Percentiles rank a stretch among this genome's conserved stretches.
phyloP scores from a whole-genome alignment of 2,888 invertebrate species.

The Rosalia funebris region DNA sequence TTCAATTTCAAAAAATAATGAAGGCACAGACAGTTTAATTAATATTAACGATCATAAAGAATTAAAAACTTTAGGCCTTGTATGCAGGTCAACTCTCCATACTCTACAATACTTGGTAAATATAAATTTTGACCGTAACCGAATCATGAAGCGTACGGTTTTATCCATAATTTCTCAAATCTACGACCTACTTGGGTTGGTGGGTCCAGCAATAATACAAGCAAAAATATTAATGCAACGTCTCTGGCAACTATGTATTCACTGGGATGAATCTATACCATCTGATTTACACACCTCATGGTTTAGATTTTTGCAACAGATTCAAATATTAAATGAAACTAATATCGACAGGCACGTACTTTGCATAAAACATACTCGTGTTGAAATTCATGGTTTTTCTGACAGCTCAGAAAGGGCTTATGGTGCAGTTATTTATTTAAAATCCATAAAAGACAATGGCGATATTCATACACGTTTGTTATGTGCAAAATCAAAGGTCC shows the following conservation, averaged over 20 bases:
- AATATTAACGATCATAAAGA: not conserved
- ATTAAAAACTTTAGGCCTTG: not conserved
- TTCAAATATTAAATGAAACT: conserved; percentile 4
- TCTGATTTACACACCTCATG: conserved; percentile 5
- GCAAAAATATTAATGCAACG: conserved; percentile 19
- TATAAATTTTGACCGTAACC: not conserved
- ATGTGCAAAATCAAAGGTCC: conserved; percentile 28
- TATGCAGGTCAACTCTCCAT: not conserved
- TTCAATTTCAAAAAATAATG: not conserved
- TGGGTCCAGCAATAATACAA: not conserved
- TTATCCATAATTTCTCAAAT: not conserved
- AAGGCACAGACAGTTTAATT: conserved; percentile 21
- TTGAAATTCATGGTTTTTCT: conserved; percentile 9
- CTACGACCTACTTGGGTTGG: not conserved
- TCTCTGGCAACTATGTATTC: not conserved
- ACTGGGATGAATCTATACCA: conserved; percentile 15
- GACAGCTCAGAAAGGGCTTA: conserved; percentile 9
- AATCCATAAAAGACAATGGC: not conserved
- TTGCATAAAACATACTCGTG: not conserved
- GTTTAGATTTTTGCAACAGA: conserved; percentile 3
- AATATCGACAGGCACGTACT: conserved; percentile 5
- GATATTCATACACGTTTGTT: not conserved
- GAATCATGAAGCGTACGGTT: not conserved
- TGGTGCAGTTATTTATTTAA: not conserved
- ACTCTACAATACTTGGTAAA: not conserved